Evolutionary conservation across 2,888 invertebrate species (phyloP).

Genomic region (Campoletis raptor): DNA sequence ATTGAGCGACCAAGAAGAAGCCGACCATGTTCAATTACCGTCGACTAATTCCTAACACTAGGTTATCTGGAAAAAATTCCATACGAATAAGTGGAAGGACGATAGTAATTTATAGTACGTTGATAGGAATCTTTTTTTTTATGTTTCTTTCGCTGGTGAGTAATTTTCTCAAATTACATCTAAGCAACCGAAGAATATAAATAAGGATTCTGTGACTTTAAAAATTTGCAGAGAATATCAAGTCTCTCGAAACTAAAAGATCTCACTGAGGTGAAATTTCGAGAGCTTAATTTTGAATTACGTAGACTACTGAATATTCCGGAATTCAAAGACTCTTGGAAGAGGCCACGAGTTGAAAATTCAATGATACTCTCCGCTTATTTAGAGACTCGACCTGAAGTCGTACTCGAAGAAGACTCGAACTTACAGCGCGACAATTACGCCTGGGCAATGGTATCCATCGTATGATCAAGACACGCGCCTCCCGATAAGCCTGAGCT

Average conservation of each 20-base stretch:
- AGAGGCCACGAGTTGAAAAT: constrained; percentile 46
- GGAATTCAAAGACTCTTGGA: constrained; percentile 67
- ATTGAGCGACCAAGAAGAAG: neutral
- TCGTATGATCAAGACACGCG: neutral
- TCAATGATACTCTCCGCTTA: constrained; percentile 72
- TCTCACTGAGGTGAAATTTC: constrained; percentile 50
- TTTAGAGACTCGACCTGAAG: constrained; percentile 73
- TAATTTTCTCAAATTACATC: neutral
- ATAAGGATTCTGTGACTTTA: neutral
- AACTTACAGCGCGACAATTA: constrained; percentile 23
- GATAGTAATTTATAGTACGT: neutral
- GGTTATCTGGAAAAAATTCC: constrained; percentile 14
- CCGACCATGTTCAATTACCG: constrained; percentile 36
- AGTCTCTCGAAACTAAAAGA: constrained; percentile 61
- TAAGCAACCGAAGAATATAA: neutral
- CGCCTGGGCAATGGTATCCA: constrained; percentile 69
- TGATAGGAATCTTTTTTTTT: constrained; percentile 8
- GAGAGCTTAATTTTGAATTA: constrained; percentile 59
- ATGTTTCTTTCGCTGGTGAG: constrained; percentile 51
- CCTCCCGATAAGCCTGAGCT: neutral
- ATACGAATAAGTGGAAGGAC: constrained; percentile 30
- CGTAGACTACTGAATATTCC: constrained; percentile 43
- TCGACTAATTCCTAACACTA: constrained; percentile 15
- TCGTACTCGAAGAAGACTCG: constrained; percentile 71
- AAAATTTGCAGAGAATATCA: constrained; percentile 46